Percentiles rank a stretch among this genome's conserved stretches.
Conservation (phyloP, 2,888 invertebrate species). For the Limnephilus marmoratus region DNA sequence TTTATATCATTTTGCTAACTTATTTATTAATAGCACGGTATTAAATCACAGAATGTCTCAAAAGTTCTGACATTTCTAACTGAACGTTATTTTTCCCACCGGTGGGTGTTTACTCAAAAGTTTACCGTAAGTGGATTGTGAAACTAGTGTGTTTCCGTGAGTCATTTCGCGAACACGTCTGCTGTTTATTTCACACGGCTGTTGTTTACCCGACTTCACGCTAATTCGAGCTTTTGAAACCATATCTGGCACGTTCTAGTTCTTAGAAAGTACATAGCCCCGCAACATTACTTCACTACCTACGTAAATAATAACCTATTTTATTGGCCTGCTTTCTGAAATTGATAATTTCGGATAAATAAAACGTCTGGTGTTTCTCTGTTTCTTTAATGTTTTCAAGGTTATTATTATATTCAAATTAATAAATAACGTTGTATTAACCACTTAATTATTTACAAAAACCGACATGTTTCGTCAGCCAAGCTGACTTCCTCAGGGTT, state of each 20-base stretch:
- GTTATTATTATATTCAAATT: too few relatives aligned
- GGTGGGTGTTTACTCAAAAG: neutral
- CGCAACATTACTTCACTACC: neutral
- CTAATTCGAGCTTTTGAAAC: neutral
- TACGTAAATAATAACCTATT: neutral
- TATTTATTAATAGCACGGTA: neutral
- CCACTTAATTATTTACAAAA: too few relatives aligned
- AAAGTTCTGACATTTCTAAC: neutral
- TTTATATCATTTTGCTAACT: too few relatives aligned
- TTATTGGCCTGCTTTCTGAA: neutral
- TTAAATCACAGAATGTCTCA: neutral
- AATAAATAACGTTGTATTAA: too few relatives aligned
- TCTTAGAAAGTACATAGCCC: neutral
- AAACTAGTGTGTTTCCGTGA: neutral
- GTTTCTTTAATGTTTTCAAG: neutral
- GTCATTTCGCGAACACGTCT: neutral
- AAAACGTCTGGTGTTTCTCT: neutral
- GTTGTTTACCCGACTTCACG: neutral
- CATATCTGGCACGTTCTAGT: neutral
- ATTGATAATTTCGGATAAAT: neutral
- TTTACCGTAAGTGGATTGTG: neutral
- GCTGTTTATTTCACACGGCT: neutral
- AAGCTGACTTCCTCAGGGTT: too few relatives aligned
- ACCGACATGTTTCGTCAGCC: too few relatives aligned
- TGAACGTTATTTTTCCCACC: neutral